Conservation (phyloP, 2,113 vertebrate genomes). For the Solenodon paradoxus region DNA sequence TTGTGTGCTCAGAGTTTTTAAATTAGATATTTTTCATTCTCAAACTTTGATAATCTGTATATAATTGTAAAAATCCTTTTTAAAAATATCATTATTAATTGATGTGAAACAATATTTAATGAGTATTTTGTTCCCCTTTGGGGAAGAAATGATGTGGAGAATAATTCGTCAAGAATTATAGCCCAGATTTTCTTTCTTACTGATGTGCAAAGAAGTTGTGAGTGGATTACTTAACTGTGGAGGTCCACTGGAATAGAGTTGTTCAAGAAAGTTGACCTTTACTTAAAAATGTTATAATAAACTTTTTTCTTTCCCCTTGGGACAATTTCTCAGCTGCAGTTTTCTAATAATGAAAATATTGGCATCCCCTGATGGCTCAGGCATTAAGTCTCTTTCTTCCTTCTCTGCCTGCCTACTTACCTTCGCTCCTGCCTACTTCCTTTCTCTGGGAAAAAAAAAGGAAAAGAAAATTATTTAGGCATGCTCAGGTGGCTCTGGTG, state of each 20-base stretch:
- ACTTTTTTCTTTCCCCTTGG: not conserved
- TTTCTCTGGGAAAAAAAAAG: too few relatives aligned
- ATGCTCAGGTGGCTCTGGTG: too few relatives aligned
- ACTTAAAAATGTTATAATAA: not conserved
- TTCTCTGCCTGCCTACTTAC: too few relatives aligned
- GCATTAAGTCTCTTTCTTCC: too few relatives aligned
- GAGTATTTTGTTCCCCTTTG: not conserved
- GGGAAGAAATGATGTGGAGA: not conserved
- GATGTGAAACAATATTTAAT: not conserved
- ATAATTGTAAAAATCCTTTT: not conserved
- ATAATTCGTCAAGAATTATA: not conserved
- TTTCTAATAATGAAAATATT: too few relatives aligned
- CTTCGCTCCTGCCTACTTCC: too few relatives aligned
- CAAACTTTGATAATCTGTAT: not conserved
- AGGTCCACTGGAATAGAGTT: not conserved
- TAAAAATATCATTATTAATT: not conserved
- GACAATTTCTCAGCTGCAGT: not conserved
- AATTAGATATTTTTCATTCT: slow-evolving; percentile 34
- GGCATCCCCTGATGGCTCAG: too few relatives aligned
- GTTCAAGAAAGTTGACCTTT: not conserved
- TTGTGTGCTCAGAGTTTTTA: not conserved
- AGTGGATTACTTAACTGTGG: not conserved
- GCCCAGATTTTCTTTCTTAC: not conserved
- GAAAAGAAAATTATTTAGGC: too few relatives aligned
- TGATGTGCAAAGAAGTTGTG: not conserved